Evolutionary conservation across 2,888 invertebrate species (phyloP), one percentile per base, ranked within the genome.

Genomic region (Megamerina dolium): DNA sequence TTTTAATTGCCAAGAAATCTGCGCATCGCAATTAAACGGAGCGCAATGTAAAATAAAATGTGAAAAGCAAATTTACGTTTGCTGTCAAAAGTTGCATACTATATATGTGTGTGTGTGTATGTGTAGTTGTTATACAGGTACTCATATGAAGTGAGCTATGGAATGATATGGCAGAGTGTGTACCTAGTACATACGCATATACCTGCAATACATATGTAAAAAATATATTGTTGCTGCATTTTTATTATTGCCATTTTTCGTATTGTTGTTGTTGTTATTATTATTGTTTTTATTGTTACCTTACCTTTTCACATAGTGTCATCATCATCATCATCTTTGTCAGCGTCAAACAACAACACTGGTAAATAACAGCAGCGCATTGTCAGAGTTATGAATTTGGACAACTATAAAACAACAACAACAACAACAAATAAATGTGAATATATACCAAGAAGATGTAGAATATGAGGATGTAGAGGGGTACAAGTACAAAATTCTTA

Each of bases 101-200:
- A 64, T 64, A 63, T 64, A 64, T 64, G 63, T 64, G 63, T 62
- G n/a, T n/a, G n/a, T n/a, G n/a, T n/a, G n/a, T n/a, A n/a, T n/a
- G n/a, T n/a, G n/a, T n/a, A n/a, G n/a, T n/a, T n/a, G n/a, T n/a
- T n/a, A n/a, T n/a, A n/a, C n/a, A n/a, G n/a, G n/a, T n/a, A n/a
- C n/a, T n/a, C n/a, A n/a, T n/a, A n/a, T n/a, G n/a, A n/a, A n/a
- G n/a, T n/a, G n/a, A n/a, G n/a, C n/a, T n/a, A n/a, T n/a, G n/a
- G n/a, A n/a, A n/a, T n/a, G n/a, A n/a, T n/a, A n/a, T n/a, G n/a
- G n/a, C n/a, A n/a, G n/a, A n/a, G n/a, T n/a, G n/a, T n/a, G n/a
- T n/a, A n/a, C n/a, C n/a, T n/a, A n/a, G n/a, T n/a, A n/a, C n/a
- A n/a, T n/a, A n/a, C n/a, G n/a, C n/a, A n/a, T n/a, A n/a, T n/a